These are phyloP conservation scores for Tetrao urogallus DNA, from an alignment of 2,113 vertebrate species.

Conservation along the genomic window DNA sequence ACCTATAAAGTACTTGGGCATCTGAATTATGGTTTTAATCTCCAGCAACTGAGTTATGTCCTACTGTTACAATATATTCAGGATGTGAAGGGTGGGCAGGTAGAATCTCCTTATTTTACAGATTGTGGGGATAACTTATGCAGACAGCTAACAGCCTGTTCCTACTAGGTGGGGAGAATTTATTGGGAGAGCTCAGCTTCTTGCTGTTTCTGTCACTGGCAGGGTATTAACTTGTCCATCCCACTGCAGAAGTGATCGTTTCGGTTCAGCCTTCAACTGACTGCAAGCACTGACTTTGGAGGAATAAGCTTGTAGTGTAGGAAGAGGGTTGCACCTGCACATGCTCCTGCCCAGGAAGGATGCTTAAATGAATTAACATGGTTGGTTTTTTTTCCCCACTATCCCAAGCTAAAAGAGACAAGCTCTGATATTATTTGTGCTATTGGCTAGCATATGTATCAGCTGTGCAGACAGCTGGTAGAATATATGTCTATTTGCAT, in stretches of 20 bases:
- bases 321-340: not conserved
- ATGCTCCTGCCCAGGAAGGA: not conserved
- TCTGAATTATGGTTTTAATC: conserved; percentile 61
- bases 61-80: conserved; percentile 25
- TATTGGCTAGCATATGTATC: not conserved
- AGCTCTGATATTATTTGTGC: not conserved
- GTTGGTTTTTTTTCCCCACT: not conserved
- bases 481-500: not conserved
- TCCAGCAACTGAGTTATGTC: conserved; percentile 48
- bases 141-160: conserved; percentile 44
- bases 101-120: not conserved
- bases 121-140: conserved; percentile 34
- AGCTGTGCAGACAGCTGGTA: not conserved
- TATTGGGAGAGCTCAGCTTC: conserved; percentile 9
- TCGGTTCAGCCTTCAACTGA: not conserved
- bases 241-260: not conserved
- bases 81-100: not conserved
- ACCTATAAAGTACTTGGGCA: conserved; percentile 27
- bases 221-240: not conserved
- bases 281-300: not conserved
- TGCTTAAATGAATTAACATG: not conserved
- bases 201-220: not conserved
- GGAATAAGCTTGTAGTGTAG: not conserved
- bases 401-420: not conserved
- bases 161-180: conserved; percentile 1